Percentiles rank a stretch among this genome's conserved stretches.
Conservation (phyloP, 2,797 vertebrate species). For the Chrysocyon brachyurus region DNA sequence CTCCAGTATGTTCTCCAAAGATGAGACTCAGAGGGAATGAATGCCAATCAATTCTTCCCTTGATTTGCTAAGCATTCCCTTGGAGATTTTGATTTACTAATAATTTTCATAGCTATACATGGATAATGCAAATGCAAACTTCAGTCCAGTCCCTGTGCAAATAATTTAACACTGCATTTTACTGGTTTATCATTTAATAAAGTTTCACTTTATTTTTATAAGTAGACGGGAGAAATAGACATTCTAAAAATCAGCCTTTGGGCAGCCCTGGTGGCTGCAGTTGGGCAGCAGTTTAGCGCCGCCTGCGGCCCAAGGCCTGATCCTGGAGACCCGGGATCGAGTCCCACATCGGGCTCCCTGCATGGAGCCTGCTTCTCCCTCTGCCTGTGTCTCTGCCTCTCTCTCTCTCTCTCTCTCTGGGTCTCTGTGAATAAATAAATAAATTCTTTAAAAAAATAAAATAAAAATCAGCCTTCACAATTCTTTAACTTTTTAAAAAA, state of each 20-base stretch:
- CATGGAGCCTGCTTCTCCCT: no score
- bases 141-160: neutral
- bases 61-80: conserved; percentile 45
- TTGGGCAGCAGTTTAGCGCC: no score
- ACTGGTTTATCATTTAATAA: conserved; percentile 37
- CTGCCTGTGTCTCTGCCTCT: no score
- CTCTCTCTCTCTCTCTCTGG: no score
- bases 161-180: conserved; percentile 56
- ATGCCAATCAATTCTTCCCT: neutral
- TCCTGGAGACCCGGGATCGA: no score
- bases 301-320: no score
- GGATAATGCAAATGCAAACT: conserved; percentile 62
- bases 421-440: no score
- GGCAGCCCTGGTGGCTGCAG: no score
- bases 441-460: no score
- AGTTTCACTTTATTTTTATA: conserved; percentile 1
- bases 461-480: neutral
- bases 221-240: neutral
- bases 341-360: no score
- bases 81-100: conserved; percentile 71
- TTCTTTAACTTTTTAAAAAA: neutral
- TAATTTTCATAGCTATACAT: conserved; percentile 62
- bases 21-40: neutral
- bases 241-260: neutral
- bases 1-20: conserved; percentile 8